Percentiles rank a stretch among this genome's conserved stretches.
Conservation (phyloP, 1,140 invertebrate genomes). For the Cydia amplana region DNA sequence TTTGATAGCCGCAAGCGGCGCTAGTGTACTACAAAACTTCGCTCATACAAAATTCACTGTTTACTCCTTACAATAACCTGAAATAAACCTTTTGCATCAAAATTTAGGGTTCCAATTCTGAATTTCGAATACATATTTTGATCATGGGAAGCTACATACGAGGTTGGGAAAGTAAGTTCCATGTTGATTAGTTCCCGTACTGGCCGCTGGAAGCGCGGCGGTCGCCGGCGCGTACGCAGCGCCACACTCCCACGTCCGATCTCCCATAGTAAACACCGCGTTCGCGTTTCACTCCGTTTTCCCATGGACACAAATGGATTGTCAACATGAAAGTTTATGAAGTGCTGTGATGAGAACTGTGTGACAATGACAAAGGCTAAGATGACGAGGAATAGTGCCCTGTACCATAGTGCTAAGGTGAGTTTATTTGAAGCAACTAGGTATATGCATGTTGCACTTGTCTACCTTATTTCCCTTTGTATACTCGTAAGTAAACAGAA, state of each 20-base stretch:
- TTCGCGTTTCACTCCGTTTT: slow-evolving; percentile 46
- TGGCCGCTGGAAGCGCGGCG: slow-evolving; percentile 39
- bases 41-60: no score
- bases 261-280: slow-evolving; percentile 70
- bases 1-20: slow-evolving; percentile 49
- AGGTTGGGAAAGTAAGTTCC: neutral
- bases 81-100: neutral
- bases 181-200: slow-evolving; percentile 49
- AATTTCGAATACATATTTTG: neutral
- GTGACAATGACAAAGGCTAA: slow-evolving; percentile 71
- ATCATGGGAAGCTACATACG: neutral
- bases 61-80: no score
- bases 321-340: slow-evolving; percentile 49
- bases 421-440: slow-evolving; percentile 35
- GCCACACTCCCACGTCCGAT: slow-evolving; percentile 70
- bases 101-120: neutral
- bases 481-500: neutral
- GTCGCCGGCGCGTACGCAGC: slow-evolving; percentile 43
- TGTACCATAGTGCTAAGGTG: slow-evolving; percentile 74
- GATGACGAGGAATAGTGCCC: slow-evolving; percentile 63
- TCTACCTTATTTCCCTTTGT: slow-evolving; percentile 25
- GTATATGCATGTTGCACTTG: neutral
- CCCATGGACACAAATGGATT: slow-evolving; percentile 45
- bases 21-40: slow-evolving; percentile 18
- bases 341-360: slow-evolving; percentile 61